Conservation (phyloP, 2,797 vertebrate genomes). For the Argentina silus region DNA sequence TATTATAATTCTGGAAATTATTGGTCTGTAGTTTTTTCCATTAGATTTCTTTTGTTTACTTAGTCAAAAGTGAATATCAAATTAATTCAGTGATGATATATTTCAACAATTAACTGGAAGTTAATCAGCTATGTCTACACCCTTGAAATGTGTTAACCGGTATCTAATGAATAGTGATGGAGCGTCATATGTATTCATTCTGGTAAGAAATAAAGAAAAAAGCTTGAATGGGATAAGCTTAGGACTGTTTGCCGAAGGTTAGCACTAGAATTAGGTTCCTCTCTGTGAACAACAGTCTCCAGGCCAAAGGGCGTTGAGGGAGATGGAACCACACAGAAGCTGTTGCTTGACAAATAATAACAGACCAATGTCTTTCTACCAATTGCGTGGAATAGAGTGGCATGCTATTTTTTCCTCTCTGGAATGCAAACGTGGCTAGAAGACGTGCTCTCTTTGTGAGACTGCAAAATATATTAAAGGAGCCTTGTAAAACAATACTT, state of each 20-base stretch:
- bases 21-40: not conserved
- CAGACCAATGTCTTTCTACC: conserved; percentile 34
- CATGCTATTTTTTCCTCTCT: conserved; percentile 19
- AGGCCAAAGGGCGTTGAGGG: conserved; percentile 10
- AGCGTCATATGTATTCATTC: not conserved
- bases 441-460: not conserved
- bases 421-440: conserved; percentile 39
- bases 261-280: not conserved
- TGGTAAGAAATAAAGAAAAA: not conserved
- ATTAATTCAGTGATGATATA: not conserved
- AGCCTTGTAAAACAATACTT: not conserved
- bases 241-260: conserved; percentile 11
- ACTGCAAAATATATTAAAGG: conserved; percentile 13
- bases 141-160: not conserved
- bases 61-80: not conserved
- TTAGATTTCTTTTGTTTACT: not conserved
- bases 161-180: not conserved
- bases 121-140: not conserved
- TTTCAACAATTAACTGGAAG: not conserved
- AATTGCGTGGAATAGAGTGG: conserved; percentile 19
- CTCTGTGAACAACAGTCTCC: conserved; percentile 13
- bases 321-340: conserved; percentile 18
- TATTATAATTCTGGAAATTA: conserved; percentile 1
- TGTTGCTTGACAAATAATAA: conserved; percentile 36
- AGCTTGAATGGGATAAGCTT: conserved; percentile 1